These are phyloP conservation scores for Hylia prasina DNA, from an alignment of 2,113 vertebrate species.

Conservation along the genomic window DNA sequence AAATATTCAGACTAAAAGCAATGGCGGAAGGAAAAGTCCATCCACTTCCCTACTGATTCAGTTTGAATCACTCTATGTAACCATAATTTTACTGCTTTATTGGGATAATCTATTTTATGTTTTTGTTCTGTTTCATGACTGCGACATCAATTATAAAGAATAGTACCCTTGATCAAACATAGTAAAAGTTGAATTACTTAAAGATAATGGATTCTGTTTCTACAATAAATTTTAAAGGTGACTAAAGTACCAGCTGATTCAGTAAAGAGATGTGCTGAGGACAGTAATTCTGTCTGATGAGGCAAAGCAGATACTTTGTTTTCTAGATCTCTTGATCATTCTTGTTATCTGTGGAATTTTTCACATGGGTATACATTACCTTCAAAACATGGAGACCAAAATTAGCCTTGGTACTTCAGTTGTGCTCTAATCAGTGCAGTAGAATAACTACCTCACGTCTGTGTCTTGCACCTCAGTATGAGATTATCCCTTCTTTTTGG, in stretches of 20 bases:
- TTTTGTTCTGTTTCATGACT: conserved; percentile 2
- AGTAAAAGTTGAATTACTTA: conserved; percentile 27
- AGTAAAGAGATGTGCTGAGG: conserved; percentile 38
- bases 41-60: not conserved
- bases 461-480: not conserved
- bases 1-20: not conserved
- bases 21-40: not conserved
- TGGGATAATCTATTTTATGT: conserved; percentile 41
- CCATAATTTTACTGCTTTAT: conserved; percentile 33
- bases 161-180: not conserved
- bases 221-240: conserved; percentile 11
- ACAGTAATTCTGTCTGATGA: not conserved
- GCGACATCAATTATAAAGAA: not conserved
- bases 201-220: not conserved
- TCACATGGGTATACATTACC: not conserved
- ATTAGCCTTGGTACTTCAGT: accelerated
- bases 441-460: not conserved
- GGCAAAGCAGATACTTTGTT: not conserved
- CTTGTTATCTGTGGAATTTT: not conserved
- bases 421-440: not conserved
- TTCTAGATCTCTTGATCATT: not conserved
- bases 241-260: conserved; percentile 41
- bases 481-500: not conserved
- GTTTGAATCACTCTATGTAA: not conserved
- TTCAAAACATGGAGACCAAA: not conserved